Percentiles rank a stretch among this genome's conserved stretches.
These are phyloP conservation scores for Athripsodes cinereus DNA, from an alignment of 2,888 invertebrate genomes.

Conservation along the genomic window DNA sequence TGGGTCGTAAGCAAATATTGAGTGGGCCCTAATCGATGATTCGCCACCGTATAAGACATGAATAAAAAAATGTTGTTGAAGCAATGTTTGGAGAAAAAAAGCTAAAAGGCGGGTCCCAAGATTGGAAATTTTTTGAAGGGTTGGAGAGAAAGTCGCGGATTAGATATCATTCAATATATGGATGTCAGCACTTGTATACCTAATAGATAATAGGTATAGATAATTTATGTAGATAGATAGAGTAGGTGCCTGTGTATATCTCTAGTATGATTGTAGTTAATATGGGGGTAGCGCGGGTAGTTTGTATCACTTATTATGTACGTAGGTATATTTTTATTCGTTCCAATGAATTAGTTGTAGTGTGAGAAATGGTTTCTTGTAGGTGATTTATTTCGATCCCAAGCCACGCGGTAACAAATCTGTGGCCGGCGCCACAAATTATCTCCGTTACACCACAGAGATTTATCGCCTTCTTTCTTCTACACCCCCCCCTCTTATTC, in stretches of 20 bases:
- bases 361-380: conserved; percentile 9
- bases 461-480: conserved; percentile 22
- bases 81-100: too few relatives aligned
- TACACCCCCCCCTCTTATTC: conserved; percentile 1
- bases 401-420: conserved; percentile 26
- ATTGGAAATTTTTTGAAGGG: too few relatives aligned
- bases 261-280: too few relatives aligned
- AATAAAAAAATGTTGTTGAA: too few relatives aligned
- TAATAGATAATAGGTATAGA: not conserved
- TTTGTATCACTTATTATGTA: not conserved
- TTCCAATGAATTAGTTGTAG: conserved; percentile 7
- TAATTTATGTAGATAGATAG: not conserved
- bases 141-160: too few relatives aligned
- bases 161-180: too few relatives aligned
- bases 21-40: too few relatives aligned
- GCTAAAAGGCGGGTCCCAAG: too few relatives aligned
- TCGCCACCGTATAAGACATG: too few relatives aligned
- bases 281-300: not conserved
- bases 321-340: conserved; percentile 8
- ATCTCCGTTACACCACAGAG: conserved; percentile 22
- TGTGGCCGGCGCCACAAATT: conserved; percentile 26
- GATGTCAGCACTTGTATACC: too few relatives aligned
- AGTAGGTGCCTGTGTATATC: too few relatives aligned
- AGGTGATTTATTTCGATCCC: conserved; percentile 25
- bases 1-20: too few relatives aligned